Evolutionary conservation across 2,888 invertebrate species (phyloP).

Genomic region (Coenonympha arcania): DNA sequence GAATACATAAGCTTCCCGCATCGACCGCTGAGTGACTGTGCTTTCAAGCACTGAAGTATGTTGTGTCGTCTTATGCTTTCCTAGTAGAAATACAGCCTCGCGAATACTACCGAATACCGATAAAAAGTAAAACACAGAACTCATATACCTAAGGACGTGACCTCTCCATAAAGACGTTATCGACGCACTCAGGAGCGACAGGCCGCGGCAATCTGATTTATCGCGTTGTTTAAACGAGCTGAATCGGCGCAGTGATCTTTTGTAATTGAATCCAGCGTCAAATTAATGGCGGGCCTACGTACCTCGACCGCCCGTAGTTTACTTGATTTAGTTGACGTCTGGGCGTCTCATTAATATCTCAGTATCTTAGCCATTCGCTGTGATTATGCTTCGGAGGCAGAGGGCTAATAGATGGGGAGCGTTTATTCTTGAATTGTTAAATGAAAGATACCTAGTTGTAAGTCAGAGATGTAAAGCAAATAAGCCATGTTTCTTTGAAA

Average conservation of each 20-base stretch:
- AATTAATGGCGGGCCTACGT: slow-evolving; percentile 35
- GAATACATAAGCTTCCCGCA: no score
- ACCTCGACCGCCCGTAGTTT: slow-evolving; percentile 25
- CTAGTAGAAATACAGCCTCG: no score
- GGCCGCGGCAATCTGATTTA: slow-evolving; percentile 17
- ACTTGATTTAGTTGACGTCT: slow-evolving; percentile 27
- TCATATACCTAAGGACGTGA: neutral
- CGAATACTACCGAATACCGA: neutral
- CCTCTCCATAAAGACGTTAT: slow-evolving; percentile 7
- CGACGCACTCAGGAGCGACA: slow-evolving; percentile 8
- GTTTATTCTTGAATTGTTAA: slow-evolving; percentile 2
- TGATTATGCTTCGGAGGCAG: slow-evolving; percentile 3
- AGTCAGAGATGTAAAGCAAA: no score
- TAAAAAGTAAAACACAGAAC: neutral
- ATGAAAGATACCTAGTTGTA: neutral
- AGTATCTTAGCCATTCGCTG: slow-evolving; percentile 4
- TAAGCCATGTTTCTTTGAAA: no score
- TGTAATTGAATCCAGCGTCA: slow-evolving; percentile 35
- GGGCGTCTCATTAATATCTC: slow-evolving; percentile 8
- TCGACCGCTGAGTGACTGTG: no score
- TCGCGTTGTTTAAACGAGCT: slow-evolving; percentile 20
- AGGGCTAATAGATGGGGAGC: neutral
- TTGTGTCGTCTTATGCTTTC: no score
- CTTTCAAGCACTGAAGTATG: no score
- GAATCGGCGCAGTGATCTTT: slow-evolving; percentile 32